phyloP scores from a whole-genome alignment of 2,797 vertebrate species.

The Poeciliopsis paucimaculata region DNA sequence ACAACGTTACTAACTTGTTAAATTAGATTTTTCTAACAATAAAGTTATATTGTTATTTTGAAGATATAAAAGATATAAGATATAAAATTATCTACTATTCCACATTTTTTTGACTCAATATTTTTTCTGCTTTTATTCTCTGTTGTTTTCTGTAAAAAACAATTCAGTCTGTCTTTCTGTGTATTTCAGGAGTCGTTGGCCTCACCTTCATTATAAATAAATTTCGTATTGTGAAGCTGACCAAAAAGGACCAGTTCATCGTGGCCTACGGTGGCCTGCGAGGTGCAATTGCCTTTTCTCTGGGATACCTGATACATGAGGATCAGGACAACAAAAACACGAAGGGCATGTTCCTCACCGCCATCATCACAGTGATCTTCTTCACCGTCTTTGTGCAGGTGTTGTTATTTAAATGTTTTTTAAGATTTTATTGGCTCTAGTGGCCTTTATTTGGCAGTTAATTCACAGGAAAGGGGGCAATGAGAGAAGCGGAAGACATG shows the following conservation, averaged over 20 bases:
- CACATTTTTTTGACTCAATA: neutral
- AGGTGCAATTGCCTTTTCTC: slow-evolving; percentile 95
- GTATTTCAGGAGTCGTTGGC: slow-evolving; percentile 87
- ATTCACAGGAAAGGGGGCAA: no score
- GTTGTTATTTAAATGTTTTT: neutral
- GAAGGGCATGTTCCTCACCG: slow-evolving; percentile 88
- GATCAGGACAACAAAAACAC: slow-evolving; percentile 68
- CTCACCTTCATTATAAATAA: slow-evolving; percentile 96
- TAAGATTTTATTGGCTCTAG: neutral
- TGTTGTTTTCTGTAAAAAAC: neutral
- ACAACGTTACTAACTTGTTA: neutral
- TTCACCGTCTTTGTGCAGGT: slow-evolving; percentile 99
- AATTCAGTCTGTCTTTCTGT: neutral
- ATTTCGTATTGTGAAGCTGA: slow-evolving; percentile 95
- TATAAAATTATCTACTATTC: neutral
- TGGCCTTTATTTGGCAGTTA: no score
- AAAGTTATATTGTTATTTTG: neutral
- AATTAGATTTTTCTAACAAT: neutral
- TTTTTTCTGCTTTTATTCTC: neutral
- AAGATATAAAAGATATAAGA: neutral
- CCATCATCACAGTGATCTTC: slow-evolving; percentile 98
- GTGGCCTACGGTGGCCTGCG: slow-evolving; percentile 95
- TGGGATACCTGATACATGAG: slow-evolving; percentile 86
- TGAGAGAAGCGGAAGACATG: no score
- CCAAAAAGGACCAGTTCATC: slow-evolving; percentile 97